These are phyloP conservation scores for Drosophila buzzatii DNA, from an alignment of 2,888 invertebrate genomes.

Conservation along the genomic window DNA sequence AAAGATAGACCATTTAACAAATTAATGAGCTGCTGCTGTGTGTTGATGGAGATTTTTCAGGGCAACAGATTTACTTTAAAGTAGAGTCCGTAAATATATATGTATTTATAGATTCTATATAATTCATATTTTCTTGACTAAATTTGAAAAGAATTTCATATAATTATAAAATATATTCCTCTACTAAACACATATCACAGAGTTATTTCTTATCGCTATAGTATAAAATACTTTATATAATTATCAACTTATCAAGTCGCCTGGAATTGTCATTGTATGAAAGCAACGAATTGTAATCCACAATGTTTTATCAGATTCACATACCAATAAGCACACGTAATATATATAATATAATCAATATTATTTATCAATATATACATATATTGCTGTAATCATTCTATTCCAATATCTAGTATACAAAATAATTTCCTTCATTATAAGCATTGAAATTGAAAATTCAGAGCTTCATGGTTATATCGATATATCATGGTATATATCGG, in stretches of 20 bases:
- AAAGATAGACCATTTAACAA: background rate
- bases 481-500: no score
- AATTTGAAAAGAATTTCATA: background rate
- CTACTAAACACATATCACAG: background rate
- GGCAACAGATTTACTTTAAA: background rate
- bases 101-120: no score
- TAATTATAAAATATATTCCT: background rate
- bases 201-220: background rate
- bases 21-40: background rate
- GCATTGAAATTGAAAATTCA: background rate
- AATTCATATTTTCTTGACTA: background rate
- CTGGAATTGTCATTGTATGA: conserved; percentile 5
- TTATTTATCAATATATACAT: background rate
- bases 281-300: background rate
- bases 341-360: background rate
- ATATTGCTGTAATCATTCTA: background rate
- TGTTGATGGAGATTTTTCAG: background rate
- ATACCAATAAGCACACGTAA: conserved; percentile 12
- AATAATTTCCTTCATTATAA: background rate
- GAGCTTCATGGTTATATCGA: no score
- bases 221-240: background rate
- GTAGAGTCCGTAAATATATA: background rate
- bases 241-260: background rate
- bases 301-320: conserved; percentile 3
- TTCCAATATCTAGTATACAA: background rate